Percentiles rank a stretch among this genome's conserved stretches.
These are phyloP conservation scores for Leptinotarsa juncta DNA, from an alignment of 2,888 invertebrate species.

Conservation along the genomic window DNA sequence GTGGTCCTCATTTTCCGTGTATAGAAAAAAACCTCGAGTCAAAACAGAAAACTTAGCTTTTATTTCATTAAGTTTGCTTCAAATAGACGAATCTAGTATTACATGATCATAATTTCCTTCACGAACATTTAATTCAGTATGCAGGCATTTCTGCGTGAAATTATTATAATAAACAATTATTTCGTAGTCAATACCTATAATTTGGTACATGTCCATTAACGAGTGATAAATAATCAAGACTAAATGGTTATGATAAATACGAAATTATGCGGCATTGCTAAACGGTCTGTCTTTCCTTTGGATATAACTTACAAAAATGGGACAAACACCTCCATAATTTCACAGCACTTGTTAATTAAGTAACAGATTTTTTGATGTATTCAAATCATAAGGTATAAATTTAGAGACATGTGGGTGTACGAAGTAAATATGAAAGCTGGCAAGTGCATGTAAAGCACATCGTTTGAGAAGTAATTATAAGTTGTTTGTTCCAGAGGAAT, in stretches of 20 bases:
- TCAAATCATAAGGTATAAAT: constrained; percentile 42
- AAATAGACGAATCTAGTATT: not conserved
- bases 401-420: constrained; percentile 42
- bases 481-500: not conserved
- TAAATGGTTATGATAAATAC: constrained; percentile 32
- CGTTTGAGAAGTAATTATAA: constrained; percentile 1
- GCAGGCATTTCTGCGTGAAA: constrained; percentile 17
- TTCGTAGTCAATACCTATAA: constrained; percentile 37
- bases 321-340: constrained; percentile 38
- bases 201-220: constrained; percentile 39
- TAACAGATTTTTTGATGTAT: constrained; percentile 46
- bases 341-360: constrained; percentile 45
- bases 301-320: constrained; percentile 43
- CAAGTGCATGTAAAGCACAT: constrained; percentile 29
- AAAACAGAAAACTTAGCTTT: not conserved
- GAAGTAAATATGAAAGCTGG: constrained; percentile 26
- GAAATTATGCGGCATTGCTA: constrained; percentile 29
- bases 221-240: constrained; percentile 36
- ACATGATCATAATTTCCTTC: constrained; percentile 12
- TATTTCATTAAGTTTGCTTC: not conserved
- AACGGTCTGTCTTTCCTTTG: constrained; percentile 24
- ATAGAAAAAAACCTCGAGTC: too few relatives aligned
- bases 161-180: constrained; percentile 28
- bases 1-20: too few relatives aligned
- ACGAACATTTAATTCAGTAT: constrained; percentile 4